phyloP scores from a whole-genome alignment of 2,113 vertebrate genomes.

The Eulemur macaco region DNA sequence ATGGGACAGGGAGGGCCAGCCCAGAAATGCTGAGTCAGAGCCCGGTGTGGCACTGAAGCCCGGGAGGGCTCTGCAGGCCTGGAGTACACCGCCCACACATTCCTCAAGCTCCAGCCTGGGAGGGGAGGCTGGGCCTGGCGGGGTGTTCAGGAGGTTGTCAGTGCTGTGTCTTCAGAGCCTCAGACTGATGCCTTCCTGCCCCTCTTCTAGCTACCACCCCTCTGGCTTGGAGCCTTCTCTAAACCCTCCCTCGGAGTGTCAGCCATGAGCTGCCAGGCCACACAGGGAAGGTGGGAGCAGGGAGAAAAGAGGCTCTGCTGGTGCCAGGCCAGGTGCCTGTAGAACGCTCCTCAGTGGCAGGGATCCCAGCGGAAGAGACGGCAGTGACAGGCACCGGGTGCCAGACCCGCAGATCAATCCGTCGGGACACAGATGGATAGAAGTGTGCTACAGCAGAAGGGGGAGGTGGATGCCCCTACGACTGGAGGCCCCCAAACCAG shows the following conservation, averaged over 20 bases:
- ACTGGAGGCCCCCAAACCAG: not conserved
- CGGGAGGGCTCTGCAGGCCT: not conserved
- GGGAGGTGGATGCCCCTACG: conserved; percentile 64
- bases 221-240: not conserved
- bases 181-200: accelerated
- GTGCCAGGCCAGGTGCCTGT: conserved; percentile 63
- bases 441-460: conserved; percentile 63
- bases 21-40: not conserved
- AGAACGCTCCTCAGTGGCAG: not conserved
- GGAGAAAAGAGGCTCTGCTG: conserved; percentile 60
- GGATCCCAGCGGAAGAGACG: conserved; percentile 75
- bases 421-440: conserved; percentile 70
- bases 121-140: not conserved
- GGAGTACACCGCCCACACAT: not conserved
- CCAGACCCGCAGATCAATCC: conserved; percentile 77
- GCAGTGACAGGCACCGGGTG: conserved; percentile 74
- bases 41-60: accelerated
- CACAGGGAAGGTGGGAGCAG: conserved; percentile 59
- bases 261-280: conserved; percentile 50
- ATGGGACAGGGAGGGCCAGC: not conserved
- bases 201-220: not conserved
- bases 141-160: not conserved
- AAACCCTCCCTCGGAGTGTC: conserved; percentile 49
- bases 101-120: not conserved
- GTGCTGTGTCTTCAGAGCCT: not conserved